Percentiles rank a stretch among this genome's conserved stretches.
Evolutionary conservation across 2,888 invertebrate species (phyloP).

Genomic region (Thymelicus lineola): DNA sequence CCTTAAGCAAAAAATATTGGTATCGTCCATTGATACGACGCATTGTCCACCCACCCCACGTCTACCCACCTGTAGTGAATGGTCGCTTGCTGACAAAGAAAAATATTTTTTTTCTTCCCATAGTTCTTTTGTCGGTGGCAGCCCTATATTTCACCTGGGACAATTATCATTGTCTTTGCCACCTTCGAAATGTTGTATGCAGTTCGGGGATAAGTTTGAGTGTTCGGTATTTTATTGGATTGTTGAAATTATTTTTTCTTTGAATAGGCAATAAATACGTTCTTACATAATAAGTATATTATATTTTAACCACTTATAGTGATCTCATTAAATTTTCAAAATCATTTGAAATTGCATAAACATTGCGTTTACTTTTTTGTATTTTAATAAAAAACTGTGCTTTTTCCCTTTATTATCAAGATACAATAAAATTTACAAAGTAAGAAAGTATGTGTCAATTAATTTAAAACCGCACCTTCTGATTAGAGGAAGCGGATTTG

Average conservation of each 20-base stretch:
- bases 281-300: no score
- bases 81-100: constrained; percentile 75
- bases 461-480: no score
- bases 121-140: constrained; percentile 80
- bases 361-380: no score
- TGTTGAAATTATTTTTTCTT: constrained; percentile 40
- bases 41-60: constrained; percentile 74
- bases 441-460: no score
- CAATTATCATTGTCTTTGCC: constrained; percentile 85
- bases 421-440: no score
- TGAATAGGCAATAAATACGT: no score
- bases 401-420: no score
- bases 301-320: no score
- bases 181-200: constrained; percentile 69
- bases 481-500: no score
- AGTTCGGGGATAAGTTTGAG: constrained; percentile 58
- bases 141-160: constrained; percentile 83
- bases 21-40: constrained; percentile 78
- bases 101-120: constrained; percentile 72
- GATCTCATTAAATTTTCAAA: no score
- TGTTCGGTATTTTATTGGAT: constrained; percentile 49
- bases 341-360: no score
- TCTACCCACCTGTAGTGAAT: constrained; percentile 81
- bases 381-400: no score
- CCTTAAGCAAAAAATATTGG: constrained; percentile 69